Conservation (phyloP, 1,140 invertebrate species). For the Galleria mellonella region DNA sequence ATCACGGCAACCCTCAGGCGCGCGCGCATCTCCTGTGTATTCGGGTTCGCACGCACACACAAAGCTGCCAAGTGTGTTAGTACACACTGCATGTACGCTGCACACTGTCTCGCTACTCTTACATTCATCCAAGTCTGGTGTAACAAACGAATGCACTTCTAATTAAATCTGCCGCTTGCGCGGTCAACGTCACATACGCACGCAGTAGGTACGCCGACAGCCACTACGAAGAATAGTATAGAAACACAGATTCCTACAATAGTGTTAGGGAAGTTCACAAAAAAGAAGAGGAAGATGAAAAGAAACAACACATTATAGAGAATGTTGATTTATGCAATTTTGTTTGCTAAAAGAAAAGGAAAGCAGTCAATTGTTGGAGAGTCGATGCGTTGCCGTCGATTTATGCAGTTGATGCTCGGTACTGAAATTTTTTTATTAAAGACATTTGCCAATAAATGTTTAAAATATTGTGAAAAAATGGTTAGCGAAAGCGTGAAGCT, state of each 20-base stretch:
- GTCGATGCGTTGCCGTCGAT: slow-evolving; percentile 10
- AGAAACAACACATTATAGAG: slow-evolving; percentile 3
- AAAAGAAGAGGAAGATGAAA: slow-evolving; percentile 22
- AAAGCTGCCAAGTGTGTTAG: slow-evolving; percentile 90
- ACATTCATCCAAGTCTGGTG: slow-evolving; percentile 92
- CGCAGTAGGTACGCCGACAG: slow-evolving; percentile 53
- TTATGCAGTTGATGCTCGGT: slow-evolving; percentile 5
- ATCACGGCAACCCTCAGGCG: slow-evolving; percentile 84
- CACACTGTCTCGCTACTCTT: slow-evolving; percentile 83
- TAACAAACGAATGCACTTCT: slow-evolving; percentile 64
- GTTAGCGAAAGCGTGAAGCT: slow-evolving; percentile 65
- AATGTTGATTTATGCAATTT: neutral
- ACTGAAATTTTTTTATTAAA: slow-evolving; percentile 32
- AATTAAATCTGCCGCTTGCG: slow-evolving; percentile 32
- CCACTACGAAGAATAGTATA: slow-evolving; percentile 59
- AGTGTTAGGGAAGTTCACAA: slow-evolving; percentile 25
- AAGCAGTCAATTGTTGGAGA: neutral
- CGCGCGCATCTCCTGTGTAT: slow-evolving; percentile 89
- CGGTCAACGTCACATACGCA: slow-evolving; percentile 26
- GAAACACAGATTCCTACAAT: slow-evolving; percentile 30
- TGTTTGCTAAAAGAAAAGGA: neutral
- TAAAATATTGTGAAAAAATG: slow-evolving; percentile 23
- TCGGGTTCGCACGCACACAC: slow-evolving; percentile 88
- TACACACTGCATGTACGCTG: slow-evolving; percentile 89
- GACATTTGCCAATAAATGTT: slow-evolving; percentile 16